phyloP scores from a whole-genome alignment of 2,888 invertebrate species.

The Ephialtes manifestator region DNA sequence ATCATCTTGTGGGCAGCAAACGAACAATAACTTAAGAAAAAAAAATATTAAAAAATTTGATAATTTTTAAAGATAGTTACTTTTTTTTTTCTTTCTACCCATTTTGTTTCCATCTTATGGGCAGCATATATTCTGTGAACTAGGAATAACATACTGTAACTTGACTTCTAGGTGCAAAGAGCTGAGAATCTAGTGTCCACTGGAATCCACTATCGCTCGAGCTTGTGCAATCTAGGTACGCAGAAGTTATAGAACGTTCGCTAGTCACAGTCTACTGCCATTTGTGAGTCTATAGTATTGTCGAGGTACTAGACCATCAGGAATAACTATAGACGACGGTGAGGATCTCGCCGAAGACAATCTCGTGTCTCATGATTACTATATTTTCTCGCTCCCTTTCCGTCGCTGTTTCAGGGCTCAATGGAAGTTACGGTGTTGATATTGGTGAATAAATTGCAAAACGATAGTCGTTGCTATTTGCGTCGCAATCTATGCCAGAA shows the following conservation, averaged over 20 bases:
- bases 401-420: neutral
- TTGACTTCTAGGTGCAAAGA: conserved; percentile 2
- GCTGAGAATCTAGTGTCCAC: conserved; percentile 29
- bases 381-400: conserved; percentile 32
- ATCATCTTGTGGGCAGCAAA: too few species aligned
- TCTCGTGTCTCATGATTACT: conserved; percentile 52
- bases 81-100: too few species aligned
- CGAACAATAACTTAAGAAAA: too few species aligned
- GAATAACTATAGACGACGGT: conserved; percentile 20
- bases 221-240: conserved; percentile 22
- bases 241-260: neutral
- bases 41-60: too few species aligned
- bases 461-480: conserved; percentile 1
- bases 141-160: neutral
- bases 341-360: conserved; percentile 33
- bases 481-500: neutral
- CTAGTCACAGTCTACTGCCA: conserved; percentile 16
- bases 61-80: too few species aligned
- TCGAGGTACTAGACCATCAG: neutral
- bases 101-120: too few species aligned
- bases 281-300: neutral
- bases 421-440: conserved; percentile 42
- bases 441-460: conserved; percentile 25
- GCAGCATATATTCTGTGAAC: too few species aligned
- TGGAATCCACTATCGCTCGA: conserved; percentile 39